A percentile compares a stretch with the other conserved stretches of the same genome.
These are phyloP conservation scores for Pangasius mekongensis DNA, from an alignment of 2,797 vertebrate species.

Conservation along the genomic window DNA sequence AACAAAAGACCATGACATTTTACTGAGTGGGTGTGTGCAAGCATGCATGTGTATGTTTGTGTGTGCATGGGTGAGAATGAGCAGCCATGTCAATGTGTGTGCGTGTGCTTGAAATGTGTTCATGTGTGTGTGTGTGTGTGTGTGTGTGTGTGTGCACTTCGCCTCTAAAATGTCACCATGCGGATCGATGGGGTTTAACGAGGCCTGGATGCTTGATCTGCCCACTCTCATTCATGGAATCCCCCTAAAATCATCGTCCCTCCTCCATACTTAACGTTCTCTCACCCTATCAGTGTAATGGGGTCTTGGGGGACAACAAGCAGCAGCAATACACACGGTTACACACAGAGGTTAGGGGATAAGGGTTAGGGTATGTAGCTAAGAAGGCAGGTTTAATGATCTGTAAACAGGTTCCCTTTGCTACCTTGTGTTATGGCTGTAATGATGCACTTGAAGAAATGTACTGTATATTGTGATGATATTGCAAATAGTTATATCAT, in stretches of 20 bases:
- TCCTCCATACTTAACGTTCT: slow-evolving; percentile 21
- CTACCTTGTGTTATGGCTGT: background rate
- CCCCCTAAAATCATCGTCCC: slow-evolving; percentile 49
- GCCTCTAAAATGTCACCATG: slow-evolving; percentile 79
- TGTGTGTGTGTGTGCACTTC: slow-evolving; percentile 62
- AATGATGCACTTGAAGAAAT: background rate
- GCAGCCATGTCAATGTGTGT: slow-evolving; percentile 39
- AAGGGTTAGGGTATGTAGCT: background rate
- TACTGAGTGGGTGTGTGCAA: slow-evolving; percentile 39
- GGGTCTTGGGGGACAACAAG: slow-evolving; percentile 8
- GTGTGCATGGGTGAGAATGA: slow-evolving; percentile 50
- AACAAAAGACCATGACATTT: slow-evolving; percentile 35
- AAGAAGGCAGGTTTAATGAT: background rate
- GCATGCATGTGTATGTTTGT: slow-evolving; percentile 34
- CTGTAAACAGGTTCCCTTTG: background rate
- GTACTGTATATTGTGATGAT: background rate
- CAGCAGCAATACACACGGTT: background rate
- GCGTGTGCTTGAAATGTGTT: slow-evolving; percentile 36
- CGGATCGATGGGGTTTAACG: slow-evolving; percentile 80
- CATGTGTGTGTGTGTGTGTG: slow-evolving; percentile 29
- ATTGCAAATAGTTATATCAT: background rate
- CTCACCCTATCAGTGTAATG: slow-evolving; percentile 33
- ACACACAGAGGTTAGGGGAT: background rate
- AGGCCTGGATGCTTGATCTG: slow-evolving; percentile 77
- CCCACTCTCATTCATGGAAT: slow-evolving; percentile 48